Evolutionary conservation across 2,797 vertebrate genomes (phyloP).

Genomic region (Nasua narica): DNA sequence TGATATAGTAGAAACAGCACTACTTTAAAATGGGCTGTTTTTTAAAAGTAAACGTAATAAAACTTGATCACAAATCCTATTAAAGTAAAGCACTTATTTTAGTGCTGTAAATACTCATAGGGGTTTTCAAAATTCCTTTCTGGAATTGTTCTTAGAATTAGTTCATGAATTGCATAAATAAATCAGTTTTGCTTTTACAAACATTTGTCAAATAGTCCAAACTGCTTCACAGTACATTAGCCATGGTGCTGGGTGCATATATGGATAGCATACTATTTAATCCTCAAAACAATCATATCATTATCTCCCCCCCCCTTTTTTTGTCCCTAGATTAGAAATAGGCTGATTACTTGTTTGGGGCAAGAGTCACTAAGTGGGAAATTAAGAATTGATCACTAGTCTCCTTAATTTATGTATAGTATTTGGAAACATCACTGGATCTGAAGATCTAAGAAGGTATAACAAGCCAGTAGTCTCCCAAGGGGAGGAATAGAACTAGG

Average conservation of each 20-base stretch:
- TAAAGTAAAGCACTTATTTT: conserved; percentile 4
- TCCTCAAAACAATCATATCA: background rate
- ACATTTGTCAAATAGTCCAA: conserved; percentile 11
- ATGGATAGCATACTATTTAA: background rate
- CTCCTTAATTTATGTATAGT: conserved; percentile 6
- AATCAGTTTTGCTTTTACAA: conserved; percentile 29
- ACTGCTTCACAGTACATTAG: background rate
- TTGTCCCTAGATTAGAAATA: background rate
- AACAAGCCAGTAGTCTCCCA: conserved; percentile 16
- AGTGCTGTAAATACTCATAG: background rate
- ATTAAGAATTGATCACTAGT: background rate
- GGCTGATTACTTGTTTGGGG: background rate
- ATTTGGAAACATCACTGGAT: conserved; percentile 11
- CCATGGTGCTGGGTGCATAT: background rate
- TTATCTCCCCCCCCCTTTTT: background rate
- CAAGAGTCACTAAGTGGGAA: background rate
- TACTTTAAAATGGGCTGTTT: conserved; percentile 25
- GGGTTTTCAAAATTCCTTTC: conserved; percentile 28
- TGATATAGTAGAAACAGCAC: background rate
- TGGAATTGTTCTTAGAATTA: background rate
- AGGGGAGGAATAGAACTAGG: background rate
- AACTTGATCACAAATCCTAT: background rate
- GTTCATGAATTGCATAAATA: conserved; percentile 17
- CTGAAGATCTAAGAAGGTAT: background rate
- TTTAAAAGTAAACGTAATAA: background rate